Percentiles rank a stretch among this genome's conserved stretches.
phyloP scores from a whole-genome alignment of 1,140 invertebrate species.

The Drosophila baimaii region DNA sequence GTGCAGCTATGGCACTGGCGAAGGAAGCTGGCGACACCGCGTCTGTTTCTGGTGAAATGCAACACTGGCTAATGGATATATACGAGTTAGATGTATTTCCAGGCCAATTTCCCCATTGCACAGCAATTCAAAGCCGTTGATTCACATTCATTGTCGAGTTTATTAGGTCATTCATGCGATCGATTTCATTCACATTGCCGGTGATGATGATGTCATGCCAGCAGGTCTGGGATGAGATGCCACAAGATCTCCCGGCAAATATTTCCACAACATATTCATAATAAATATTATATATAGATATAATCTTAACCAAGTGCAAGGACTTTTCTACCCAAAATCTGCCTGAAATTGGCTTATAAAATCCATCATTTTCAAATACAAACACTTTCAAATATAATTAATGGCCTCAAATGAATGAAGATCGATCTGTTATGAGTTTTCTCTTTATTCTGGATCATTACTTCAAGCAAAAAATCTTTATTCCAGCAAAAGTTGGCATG shows the following conservation, averaged over 20 bases:
- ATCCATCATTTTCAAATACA: slow-evolving; percentile 13
- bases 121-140: slow-evolving; percentile 45
- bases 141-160: slow-evolving; percentile 66
- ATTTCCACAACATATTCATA: neutral
- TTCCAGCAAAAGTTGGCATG: neutral
- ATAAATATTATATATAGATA: too few relatives aligned
- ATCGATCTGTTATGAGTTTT: neutral
- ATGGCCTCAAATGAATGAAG: neutral
- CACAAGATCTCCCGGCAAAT: slow-evolving; percentile 10
- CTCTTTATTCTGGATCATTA: neutral
- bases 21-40: slow-evolving; percentile 69
- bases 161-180: slow-evolving; percentile 82
- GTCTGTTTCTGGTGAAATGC: slow-evolving; percentile 78
- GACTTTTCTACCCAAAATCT: too few relatives aligned
- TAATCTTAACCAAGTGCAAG: too few relatives aligned
- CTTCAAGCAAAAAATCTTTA: neutral
- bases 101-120: slow-evolving; percentile 39
- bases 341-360: slow-evolving; percentile 1
- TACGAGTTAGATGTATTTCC: slow-evolving; percentile 3
- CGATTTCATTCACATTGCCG: slow-evolving; percentile 69
- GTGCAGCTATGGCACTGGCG: neutral
- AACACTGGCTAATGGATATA: slow-evolving; percentile 18
- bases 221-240: slow-evolving; percentile 1
- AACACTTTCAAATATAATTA: neutral
- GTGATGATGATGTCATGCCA: slow-evolving; percentile 62